These are phyloP conservation scores for Volucella inanis DNA, from an alignment of 2,888 invertebrate species.

Conservation along the genomic window DNA sequence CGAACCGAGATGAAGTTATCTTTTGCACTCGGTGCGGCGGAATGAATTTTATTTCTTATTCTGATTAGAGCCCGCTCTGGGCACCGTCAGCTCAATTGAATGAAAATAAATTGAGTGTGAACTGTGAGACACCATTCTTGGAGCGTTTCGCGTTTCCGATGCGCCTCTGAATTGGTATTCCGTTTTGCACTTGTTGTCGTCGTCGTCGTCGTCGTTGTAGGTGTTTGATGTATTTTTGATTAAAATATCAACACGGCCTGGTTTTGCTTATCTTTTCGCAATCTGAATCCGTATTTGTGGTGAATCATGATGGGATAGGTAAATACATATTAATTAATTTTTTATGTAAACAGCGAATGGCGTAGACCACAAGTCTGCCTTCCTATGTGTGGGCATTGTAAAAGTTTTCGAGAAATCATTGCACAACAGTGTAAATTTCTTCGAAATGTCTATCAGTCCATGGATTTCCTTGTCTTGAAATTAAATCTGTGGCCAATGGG, in stretches of 20 bases:
- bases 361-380: not conserved
- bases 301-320: not conserved
- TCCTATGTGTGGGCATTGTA: no score
- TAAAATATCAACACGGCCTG: slow-evolving; percentile 26
- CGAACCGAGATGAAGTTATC: slow-evolving; percentile 20
- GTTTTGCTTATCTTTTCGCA: slow-evolving; percentile 10
- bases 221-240: slow-evolving; percentile 9
- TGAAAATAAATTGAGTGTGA: slow-evolving; percentile 30
- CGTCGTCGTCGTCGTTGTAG: not conserved
- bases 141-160: not conserved
- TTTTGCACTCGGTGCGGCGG: slow-evolving; percentile 22
- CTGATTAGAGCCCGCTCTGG: no score
- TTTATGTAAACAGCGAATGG: slow-evolving; percentile 7
- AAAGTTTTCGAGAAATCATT: no score
- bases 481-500: no score
- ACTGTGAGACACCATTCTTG: not conserved
- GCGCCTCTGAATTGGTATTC: not conserved
- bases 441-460: no score
- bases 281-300: not conserved
- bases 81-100: not conserved
- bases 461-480: no score
- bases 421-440: no score
- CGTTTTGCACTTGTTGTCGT: not conserved
- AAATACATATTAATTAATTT: not conserved
- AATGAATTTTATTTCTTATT: not conserved